phyloP scores from a whole-genome alignment of 2,113 vertebrate genomes.

The Bolborhynchus lineola region DNA sequence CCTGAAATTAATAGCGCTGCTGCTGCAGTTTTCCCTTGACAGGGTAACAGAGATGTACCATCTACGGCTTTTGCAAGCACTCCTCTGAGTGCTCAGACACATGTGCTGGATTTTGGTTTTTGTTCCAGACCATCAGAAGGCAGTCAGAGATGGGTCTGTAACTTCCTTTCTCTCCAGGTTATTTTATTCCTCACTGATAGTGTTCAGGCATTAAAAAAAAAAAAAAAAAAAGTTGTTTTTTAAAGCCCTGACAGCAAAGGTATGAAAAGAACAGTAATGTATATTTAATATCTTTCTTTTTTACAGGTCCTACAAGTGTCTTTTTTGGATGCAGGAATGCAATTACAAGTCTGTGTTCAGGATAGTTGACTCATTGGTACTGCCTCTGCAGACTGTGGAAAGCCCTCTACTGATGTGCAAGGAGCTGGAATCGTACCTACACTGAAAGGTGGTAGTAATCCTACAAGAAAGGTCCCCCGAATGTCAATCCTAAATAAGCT shows the following conservation, averaged over 20 bases:
- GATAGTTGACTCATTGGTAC: neutral
- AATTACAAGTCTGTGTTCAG: rapidly evolving
- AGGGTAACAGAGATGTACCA: constrained; percentile 19
- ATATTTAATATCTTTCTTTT: constrained; percentile 34
- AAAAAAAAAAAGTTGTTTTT: neutral
- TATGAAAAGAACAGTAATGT: neutral
- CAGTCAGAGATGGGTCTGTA: neutral
- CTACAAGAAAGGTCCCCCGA: neutral
- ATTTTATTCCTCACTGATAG: neutral
- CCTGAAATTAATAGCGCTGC: neutral
- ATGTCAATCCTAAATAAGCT: neutral
- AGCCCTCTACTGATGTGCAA: neutral
- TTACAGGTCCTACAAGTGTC: neutral
- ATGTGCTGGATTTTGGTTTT: neutral
- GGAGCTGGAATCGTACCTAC: neutral
- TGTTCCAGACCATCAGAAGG: neutral
- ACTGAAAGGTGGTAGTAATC: neutral
- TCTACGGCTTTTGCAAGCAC: constrained; percentile 10
- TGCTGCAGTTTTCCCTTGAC: constrained; percentile 33
- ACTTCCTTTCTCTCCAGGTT: constrained; percentile 20
- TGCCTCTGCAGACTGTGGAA: neutral
- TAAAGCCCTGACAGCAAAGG: constrained; percentile 21
- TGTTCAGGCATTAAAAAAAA: neutral
- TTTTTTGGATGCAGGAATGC: neutral
- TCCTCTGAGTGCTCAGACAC: neutral